These are phyloP conservation scores for Aleiodes alternator DNA, from an alignment of 2,888 invertebrate genomes.

Conservation along the genomic window DNA sequence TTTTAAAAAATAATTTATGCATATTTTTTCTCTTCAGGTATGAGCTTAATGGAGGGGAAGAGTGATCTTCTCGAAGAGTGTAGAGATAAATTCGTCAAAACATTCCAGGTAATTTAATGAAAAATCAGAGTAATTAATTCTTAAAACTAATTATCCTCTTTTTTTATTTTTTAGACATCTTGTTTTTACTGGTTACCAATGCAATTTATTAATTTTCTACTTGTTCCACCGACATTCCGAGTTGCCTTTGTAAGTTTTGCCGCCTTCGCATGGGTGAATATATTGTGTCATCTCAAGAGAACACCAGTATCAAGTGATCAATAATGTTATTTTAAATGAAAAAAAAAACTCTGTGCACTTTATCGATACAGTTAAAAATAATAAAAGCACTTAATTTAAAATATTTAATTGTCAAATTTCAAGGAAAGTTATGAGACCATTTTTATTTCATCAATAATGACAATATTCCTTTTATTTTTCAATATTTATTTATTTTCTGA, in stretches of 20 bases:
- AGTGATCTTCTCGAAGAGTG: slow-evolving; percentile 84
- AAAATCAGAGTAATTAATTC: slow-evolving; percentile 11
- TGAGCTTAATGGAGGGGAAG: slow-evolving; percentile 85
- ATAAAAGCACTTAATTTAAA: background rate
- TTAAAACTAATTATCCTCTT: background rate
- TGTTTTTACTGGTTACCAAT: slow-evolving; percentile 91
- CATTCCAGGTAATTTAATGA: slow-evolving; percentile 74
- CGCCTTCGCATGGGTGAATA: slow-evolving; percentile 90
- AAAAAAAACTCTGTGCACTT: background rate
- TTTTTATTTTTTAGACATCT: slow-evolving; percentile 79
- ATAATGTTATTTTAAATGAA: background rate
- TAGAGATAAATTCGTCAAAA: slow-evolving; percentile 82
- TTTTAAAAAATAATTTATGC: no score
- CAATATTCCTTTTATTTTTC: slow-evolving; percentile 2
- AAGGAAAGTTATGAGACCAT: no score
- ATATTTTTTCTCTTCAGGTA: slow-evolving; percentile 57
- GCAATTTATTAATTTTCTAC: slow-evolving; percentile 86
- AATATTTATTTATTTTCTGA: slow-evolving; percentile 1
- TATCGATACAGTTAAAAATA: slow-evolving; percentile 12
- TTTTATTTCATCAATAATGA: slow-evolving; percentile 2
- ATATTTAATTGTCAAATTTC: background rate
- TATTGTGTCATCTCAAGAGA: slow-evolving; percentile 86
- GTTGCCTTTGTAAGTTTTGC: slow-evolving; percentile 88
- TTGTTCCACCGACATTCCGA: slow-evolving; percentile 84
- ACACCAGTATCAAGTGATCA: slow-evolving; percentile 18